phyloP scores from a whole-genome alignment of 1,140 invertebrate genomes.

The Danaus plexippus region DNA sequence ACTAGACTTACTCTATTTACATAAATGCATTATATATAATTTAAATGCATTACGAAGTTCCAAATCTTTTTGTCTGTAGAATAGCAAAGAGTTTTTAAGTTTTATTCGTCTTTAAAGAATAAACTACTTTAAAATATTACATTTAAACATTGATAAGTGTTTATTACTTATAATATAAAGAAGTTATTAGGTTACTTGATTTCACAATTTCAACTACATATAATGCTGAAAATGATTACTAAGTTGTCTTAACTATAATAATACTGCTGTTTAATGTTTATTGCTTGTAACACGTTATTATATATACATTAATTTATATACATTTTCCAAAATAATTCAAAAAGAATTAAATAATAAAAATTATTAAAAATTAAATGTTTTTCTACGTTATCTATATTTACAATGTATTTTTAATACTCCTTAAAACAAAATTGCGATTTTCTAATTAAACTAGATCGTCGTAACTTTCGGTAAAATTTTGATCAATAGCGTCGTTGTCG shows the following conservation, averaged over 20 bases:
- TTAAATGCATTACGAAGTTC: no score
- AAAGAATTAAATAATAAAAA: no score
- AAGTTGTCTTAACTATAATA: constrained; percentile 3
- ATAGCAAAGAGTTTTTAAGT: no score
- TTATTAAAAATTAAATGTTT: no score
- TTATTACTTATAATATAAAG: neutral
- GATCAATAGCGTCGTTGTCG: constrained; percentile 46
- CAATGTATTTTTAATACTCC: constrained; percentile 20
- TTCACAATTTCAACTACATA: constrained; percentile 5
- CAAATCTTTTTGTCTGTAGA: no score
- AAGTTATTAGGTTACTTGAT: constrained; percentile 1
- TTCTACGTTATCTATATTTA: constrained; percentile 4
- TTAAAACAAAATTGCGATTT: constrained; percentile 9
- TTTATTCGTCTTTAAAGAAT: no score
- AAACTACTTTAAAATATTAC: no score
- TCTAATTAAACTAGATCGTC: constrained; percentile 47
- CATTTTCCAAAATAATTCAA: neutral
- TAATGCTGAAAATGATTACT: neutral
- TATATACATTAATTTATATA: neutral
- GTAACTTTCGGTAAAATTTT: constrained; percentile 48
- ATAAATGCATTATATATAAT: no score
- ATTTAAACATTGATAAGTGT: no score
- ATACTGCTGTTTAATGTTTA: constrained; percentile 28
- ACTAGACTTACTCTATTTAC: no score
- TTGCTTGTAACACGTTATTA: constrained; percentile 61